These are phyloP conservation scores for Eunapius fragilis DNA, from an alignment of 37 sponge, comb jelly and placozoan species.

Conservation along the genomic window DNA sequence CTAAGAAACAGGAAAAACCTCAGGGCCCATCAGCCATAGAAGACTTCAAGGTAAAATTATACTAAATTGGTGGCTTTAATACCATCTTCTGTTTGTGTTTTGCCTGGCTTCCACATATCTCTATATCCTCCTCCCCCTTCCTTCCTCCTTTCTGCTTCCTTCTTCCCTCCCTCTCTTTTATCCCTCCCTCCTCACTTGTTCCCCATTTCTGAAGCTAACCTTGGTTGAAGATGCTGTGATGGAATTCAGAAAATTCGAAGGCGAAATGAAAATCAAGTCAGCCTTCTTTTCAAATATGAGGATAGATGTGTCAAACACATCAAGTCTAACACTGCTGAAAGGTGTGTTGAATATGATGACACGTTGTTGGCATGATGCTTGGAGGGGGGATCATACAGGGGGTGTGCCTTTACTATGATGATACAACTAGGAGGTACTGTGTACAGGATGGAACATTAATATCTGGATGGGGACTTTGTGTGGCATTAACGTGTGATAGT, in stretches of 20 bases:
- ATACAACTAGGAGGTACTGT: no score
- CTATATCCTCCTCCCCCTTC: no score
- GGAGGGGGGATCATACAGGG: no score
- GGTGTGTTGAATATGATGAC: conserved; percentile 43
- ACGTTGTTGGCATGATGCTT: no score
- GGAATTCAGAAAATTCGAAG: conserved; percentile 79
- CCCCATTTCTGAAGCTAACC: conserved; percentile 36
- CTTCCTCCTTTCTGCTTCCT: neutral
- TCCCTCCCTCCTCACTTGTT: no score
- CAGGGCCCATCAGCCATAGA: neutral
- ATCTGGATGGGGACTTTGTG: no score
- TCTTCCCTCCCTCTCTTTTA: neutral
- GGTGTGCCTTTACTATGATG: no score
- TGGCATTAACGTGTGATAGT: no score
- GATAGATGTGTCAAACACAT: conserved; percentile 66
- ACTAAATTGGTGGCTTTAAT: no score
- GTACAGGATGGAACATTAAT: no score
- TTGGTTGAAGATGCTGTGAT: conserved; percentile 63
- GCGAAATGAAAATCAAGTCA: conserved; percentile 74
- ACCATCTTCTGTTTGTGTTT: no score
- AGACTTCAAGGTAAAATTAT: conserved; percentile 50
- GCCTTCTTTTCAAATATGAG: conserved; percentile 46
- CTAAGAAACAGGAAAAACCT: neutral
- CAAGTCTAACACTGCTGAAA: conserved; percentile 65
- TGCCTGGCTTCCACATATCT: no score